Base-by-base conservation (phyloP, 2,113 vertebrate genomes). In the Miniopterus natalensis region DNA sequence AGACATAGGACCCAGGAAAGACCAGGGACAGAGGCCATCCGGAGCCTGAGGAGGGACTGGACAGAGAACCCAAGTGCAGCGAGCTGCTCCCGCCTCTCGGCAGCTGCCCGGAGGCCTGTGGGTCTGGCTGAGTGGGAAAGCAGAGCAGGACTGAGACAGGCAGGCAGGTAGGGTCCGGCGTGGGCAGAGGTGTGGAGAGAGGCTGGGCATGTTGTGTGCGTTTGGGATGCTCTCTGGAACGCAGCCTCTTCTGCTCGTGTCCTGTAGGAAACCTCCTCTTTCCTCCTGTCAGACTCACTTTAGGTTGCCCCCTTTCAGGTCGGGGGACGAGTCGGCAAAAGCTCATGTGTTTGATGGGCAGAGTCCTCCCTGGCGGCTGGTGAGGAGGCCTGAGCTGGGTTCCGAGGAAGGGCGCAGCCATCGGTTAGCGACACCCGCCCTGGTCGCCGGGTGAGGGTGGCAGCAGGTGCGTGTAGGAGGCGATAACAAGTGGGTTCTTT, bases 141-240 rank as follows among this genome's bases (percentile, higher is more conserved):
- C 40, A 12, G 73, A 36, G 5, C 45, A 12, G 73, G 45, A 23
- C 27, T 0, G 12, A 70, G 70, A 27, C 42, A 31, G 63, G 55
- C 20, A 2, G 85, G 78, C 88, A 7, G 15, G 14, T 5, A 14
- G 80, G 31, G 61, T 15, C 36, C 18, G 1, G 20, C 21, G 7
- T 51, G 68, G 31, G 63, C 27, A 7, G 5, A 59, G 66, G 42
- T 14, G 25, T 2, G 0, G 27, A 14, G n/a, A 14, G 40, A 25
- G 1, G 15, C 53, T 1, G 8, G 45, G 7, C 20, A 0, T 18
- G 8, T 1, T 17, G 55, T 18, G 75, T 29, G 0, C 0, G 6
- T 59, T 11, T 5, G 18, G 2, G 1, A 2, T 12, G 20, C 1
- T 4, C 73, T 20, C 42, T 0, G 7, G 61, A 6, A 5, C 29